Conservation (phyloP, 2,797 vertebrate genomes). For the Eulemur mongoz region DNA sequence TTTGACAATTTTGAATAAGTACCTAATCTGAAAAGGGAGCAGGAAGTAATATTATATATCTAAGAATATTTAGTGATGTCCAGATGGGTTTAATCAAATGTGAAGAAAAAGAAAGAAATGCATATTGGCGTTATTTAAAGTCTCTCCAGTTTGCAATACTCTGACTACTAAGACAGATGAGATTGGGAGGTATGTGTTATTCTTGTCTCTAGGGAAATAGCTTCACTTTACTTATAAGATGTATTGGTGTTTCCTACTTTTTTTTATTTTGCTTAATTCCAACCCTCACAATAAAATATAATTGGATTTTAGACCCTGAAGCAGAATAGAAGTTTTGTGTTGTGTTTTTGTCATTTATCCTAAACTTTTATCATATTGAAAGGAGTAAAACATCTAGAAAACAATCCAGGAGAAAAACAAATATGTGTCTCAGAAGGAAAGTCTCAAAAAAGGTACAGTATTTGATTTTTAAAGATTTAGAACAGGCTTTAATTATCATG, state of each 20-base stretch:
- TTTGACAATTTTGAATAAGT: background rate
- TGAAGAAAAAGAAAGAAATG: background rate
- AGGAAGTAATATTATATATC: background rate
- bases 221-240: constrained; percentile 51
- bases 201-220: constrained; percentile 31
- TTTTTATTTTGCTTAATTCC: constrained; percentile 47
- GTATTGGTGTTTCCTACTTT: constrained; percentile 25
- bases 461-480: constrained; percentile 18
- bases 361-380: constrained; percentile 68
- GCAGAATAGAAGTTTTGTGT: constrained; percentile 51
- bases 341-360: constrained; percentile 54
- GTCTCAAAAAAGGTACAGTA: background rate
- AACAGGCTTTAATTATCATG: constrained; percentile 23
- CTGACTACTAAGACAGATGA: constrained; percentile 36
- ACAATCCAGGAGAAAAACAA: constrained; percentile 1
- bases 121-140: constrained; percentile 25
- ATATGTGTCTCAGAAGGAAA: constrained; percentile 18
- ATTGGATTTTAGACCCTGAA: constrained; percentile 72
- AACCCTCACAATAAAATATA: constrained; percentile 69
- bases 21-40: background rate
- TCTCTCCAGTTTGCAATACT: background rate
- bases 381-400: constrained; percentile 48
- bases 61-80: background rate
- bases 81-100: background rate
- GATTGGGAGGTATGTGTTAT: background rate